Evolutionary conservation across 2,888 invertebrate species (phyloP).

Genomic region (Onchidella celtica): DNA sequence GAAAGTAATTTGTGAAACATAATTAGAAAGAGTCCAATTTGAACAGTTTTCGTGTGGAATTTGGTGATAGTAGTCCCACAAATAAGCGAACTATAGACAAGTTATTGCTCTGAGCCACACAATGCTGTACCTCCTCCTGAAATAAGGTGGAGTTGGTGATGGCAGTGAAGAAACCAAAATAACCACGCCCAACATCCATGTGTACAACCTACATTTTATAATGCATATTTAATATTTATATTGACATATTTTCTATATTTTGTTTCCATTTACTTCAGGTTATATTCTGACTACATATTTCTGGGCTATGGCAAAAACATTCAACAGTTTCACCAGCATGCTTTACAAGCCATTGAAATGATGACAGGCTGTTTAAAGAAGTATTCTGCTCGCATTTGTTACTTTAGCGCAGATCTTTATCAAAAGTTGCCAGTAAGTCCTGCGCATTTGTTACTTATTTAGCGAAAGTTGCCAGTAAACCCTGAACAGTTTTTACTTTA

Average conservation of each 20-base stretch:
- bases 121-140: too few species aligned
- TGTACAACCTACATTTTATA: neutral
- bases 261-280: neutral
- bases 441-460: neutral
- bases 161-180: too few species aligned
- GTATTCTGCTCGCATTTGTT: constrained; percentile 13
- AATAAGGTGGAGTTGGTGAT: too few species aligned
- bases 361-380: neutral
- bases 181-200: neutral
- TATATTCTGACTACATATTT: constrained; percentile 38
- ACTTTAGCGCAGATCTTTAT: constrained; percentile 6
- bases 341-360: constrained; percentile 27
- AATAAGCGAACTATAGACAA: too few species aligned
- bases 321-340: constrained; percentile 16
- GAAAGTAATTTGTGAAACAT: too few species aligned
- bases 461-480: too few species aligned
- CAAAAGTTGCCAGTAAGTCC: constrained; percentile 12
- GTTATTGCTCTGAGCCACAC: too few species aligned
- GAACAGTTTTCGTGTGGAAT: too few species aligned
- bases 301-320: constrained; percentile 6
- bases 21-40: too few species aligned
- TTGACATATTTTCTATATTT: neutral
- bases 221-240: neutral
- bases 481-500: constrained; percentile 23
- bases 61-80: neutral